These are phyloP conservation scores for Alloscopus bannaensis DNA, from an alignment of 2,888 invertebrate species.

Conservation along the genomic window DNA sequence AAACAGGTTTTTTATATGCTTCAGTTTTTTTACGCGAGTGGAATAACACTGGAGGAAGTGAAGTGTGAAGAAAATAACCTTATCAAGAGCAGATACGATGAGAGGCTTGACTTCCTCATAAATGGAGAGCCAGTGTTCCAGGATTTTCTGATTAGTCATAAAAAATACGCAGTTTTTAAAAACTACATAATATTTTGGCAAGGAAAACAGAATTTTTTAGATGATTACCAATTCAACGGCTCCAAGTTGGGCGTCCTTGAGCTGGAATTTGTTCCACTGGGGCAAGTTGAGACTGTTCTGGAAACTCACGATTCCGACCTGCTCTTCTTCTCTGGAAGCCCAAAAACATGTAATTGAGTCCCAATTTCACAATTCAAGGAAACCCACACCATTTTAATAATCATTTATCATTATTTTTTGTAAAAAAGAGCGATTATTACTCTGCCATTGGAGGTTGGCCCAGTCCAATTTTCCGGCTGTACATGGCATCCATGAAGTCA, in stretches of 20 bases:
- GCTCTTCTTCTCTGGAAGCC: slow-evolving; percentile 2
- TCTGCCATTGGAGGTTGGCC: neutral
- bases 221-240: neutral
- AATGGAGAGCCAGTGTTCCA: slow-evolving; percentile 4
- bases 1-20: too few relatives aligned
- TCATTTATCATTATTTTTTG: neutral
- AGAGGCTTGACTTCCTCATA: slow-evolving; percentile 18
- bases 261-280: neutral
- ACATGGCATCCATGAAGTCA: slow-evolving; percentile 1
- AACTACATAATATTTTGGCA: neutral
- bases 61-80: too few relatives aligned
- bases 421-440: slow-evolving; percentile 2
- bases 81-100: too few relatives aligned
- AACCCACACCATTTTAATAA: too few relatives aligned
- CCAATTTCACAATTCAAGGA: neutral
- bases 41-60: too few relatives aligned
- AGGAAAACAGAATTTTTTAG: neutral
- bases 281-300: neutral
- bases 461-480: neutral
- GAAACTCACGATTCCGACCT: neutral
- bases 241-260: neutral
- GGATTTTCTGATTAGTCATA: neutral
- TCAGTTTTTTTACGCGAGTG: too few relatives aligned
- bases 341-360: neutral
- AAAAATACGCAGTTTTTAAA: too few relatives aligned